phyloP scores from a whole-genome alignment of 1,140 invertebrate genomes.

The Papilio dardanus region DNA sequence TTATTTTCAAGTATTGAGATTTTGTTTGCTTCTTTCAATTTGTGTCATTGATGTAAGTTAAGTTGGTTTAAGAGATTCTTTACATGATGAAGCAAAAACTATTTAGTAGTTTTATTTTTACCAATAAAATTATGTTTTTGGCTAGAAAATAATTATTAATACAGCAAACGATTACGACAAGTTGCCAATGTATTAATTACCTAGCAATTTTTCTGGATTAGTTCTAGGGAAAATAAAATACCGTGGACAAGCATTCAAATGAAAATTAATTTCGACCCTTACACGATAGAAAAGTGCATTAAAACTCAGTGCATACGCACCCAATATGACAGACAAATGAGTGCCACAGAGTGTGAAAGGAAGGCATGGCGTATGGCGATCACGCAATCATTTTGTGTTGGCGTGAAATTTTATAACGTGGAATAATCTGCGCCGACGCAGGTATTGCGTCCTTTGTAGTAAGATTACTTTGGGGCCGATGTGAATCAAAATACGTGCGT shows the following conservation, averaged over 20 bases:
- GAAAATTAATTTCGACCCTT: too few relatives aligned
- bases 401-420: conserved; percentile 44
- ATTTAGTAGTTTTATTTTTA: neutral
- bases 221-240: too few relatives aligned
- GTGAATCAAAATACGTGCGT: conserved; percentile 45
- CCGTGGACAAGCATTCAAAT: too few relatives aligned
- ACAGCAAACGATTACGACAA: neutral
- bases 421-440: conserved; percentile 22
- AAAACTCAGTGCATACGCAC: neutral
- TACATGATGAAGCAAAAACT: neutral
- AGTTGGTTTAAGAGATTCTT: neutral
- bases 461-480: conserved; percentile 35
- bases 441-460: conserved; percentile 39
- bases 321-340: conserved; percentile 3
- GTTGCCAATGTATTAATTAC: neutral
- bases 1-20: neutral
- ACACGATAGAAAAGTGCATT: neutral
- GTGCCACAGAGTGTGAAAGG: neutral
- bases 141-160: neutral
- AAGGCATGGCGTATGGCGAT: conserved; percentile 9
- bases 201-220: neutral
- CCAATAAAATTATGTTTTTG: neutral
- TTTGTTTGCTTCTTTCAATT: neutral
- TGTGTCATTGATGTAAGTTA: neutral
- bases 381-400: conserved; percentile 39